These are phyloP conservation scores for Melanocharis versteri DNA, from an alignment of 2,113 vertebrate genomes.

Conservation along the genomic window DNA sequence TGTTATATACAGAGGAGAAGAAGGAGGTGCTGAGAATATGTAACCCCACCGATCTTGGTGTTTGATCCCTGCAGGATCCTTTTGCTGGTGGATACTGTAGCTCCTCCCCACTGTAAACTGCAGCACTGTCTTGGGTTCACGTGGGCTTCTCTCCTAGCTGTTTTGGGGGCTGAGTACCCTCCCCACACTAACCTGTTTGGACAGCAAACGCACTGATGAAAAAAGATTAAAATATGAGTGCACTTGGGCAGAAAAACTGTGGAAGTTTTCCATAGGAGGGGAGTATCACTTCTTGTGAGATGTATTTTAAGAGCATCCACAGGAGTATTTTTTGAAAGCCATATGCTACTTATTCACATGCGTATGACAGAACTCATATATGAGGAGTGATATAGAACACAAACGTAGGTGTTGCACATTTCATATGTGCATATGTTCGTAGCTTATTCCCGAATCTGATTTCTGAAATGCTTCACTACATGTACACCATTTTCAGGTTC, in stretches of 20 bases:
- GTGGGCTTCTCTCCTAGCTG: not conserved
- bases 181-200: not conserved
- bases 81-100: not conserved
- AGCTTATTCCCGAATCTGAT: not conserved
- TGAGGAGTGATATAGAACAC: slow-evolving; percentile 38
- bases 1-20: not conserved
- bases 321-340: slow-evolving; percentile 53
- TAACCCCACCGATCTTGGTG: not conserved
- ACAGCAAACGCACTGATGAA: not conserved
- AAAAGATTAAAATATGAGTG: not conserved
- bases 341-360: slow-evolving; percentile 60
- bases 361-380: slow-evolving; percentile 50
- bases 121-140: not conserved
- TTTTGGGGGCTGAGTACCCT: not conserved
- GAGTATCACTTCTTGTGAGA: slow-evolving; percentile 12
- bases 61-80: not conserved
- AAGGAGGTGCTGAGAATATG: not conserved
- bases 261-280: not conserved
- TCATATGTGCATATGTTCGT: slow-evolving; percentile 37
- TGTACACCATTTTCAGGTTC: not conserved
- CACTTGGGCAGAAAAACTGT: not conserved
- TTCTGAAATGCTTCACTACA: slow-evolving; percentile 17
- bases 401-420: slow-evolving; percentile 62
- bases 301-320: slow-evolving; percentile 45
- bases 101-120: not conserved